Evolutionary conservation across 2,113 vertebrate genomes (phyloP).

Genomic region (Trematomus loennbergii): DNA sequence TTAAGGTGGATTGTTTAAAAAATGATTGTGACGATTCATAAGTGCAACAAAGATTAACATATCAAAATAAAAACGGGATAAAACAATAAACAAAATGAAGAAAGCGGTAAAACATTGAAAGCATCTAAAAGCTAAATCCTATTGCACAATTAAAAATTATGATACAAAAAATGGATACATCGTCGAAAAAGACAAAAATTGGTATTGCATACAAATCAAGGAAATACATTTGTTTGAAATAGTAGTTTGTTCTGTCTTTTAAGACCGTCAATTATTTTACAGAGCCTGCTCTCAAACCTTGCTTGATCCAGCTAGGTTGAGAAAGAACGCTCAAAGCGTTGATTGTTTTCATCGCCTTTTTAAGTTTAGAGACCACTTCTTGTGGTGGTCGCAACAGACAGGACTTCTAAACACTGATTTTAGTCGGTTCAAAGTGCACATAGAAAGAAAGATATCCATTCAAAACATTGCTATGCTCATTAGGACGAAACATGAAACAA

Average conservation of each 20-base stretch:
- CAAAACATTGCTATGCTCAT: slow-evolving; percentile 65
- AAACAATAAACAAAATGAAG: slow-evolving; percentile 57
- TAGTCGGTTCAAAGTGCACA: slow-evolving; percentile 79
- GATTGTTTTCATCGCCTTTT: slow-evolving; percentile 90
- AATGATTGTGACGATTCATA: slow-evolving; percentile 76
- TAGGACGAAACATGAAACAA: slow-evolving; percentile 75
- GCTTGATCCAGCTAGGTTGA: slow-evolving; percentile 57
- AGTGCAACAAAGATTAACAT: slow-evolving; percentile 81
- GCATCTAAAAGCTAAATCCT: slow-evolving; percentile 92
- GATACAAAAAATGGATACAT: slow-evolving; percentile 85
- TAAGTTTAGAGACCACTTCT: slow-evolving; percentile 90
- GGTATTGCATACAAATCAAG: slow-evolving; percentile 91
- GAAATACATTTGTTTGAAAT: slow-evolving; percentile 72
- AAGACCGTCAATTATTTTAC: slow-evolving; percentile 88
- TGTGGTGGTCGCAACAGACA: slow-evolving; percentile 87
- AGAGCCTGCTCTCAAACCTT: slow-evolving; percentile 79
- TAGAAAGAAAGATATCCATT: slow-evolving; percentile 39
- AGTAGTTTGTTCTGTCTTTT: slow-evolving; percentile 89
- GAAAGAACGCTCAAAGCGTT: slow-evolving; percentile 76
- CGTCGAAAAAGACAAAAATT: slow-evolving; percentile 81
- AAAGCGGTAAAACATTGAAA: slow-evolving; percentile 84
- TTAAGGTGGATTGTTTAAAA: slow-evolving; percentile 60
- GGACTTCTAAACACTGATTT: slow-evolving; percentile 87
- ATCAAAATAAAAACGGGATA: slow-evolving; percentile 58
- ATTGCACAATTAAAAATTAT: slow-evolving; percentile 97